Conservation (phyloP, 2,113 vertebrate genomes). For the Ptychochromis oligacanthus region DNA sequence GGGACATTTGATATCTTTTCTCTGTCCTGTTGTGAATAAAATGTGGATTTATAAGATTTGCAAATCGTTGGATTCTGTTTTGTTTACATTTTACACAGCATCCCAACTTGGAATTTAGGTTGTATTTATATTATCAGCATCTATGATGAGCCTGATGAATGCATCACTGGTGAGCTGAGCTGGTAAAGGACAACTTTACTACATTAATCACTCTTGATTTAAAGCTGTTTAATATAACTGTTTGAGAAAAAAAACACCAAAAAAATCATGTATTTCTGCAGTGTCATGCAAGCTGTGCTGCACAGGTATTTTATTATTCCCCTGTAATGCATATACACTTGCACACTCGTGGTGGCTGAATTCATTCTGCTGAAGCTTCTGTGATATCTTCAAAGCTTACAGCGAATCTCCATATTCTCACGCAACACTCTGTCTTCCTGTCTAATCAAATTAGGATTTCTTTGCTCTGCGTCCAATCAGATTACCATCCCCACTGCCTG, state of each 20-base stretch:
- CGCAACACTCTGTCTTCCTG: conserved; percentile 45
- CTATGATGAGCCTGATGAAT: not conserved
- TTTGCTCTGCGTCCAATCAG: conserved; percentile 55
- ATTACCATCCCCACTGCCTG: conserved; percentile 53
- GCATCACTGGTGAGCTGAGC: not conserved
- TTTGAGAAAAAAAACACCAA: not conserved
- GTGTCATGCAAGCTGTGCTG: conserved; percentile 21
- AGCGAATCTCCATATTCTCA: conserved; percentile 55
- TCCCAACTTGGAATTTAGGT: not conserved
- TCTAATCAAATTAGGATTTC: conserved; percentile 63
- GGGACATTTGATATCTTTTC: not conserved
- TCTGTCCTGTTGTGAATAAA: not conserved
- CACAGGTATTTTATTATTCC: conserved; percentile 8
- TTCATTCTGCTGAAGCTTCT: conserved; percentile 31
- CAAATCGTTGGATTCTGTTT: not conserved
- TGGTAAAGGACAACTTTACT: no score
- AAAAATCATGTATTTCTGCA: not conserved
- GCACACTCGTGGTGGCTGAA: conserved; percentile 15
- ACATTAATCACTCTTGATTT: not conserved
- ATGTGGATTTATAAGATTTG: not conserved
- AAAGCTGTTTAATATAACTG: not conserved
- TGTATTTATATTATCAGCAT: not conserved
- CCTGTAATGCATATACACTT: conserved; percentile 1
- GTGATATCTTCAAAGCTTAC: conserved; percentile 40
- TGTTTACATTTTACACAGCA: not conserved